phyloP scores from a whole-genome alignment of 2,797 vertebrate species.

The Catamblyrhynchus diadema region DNA sequence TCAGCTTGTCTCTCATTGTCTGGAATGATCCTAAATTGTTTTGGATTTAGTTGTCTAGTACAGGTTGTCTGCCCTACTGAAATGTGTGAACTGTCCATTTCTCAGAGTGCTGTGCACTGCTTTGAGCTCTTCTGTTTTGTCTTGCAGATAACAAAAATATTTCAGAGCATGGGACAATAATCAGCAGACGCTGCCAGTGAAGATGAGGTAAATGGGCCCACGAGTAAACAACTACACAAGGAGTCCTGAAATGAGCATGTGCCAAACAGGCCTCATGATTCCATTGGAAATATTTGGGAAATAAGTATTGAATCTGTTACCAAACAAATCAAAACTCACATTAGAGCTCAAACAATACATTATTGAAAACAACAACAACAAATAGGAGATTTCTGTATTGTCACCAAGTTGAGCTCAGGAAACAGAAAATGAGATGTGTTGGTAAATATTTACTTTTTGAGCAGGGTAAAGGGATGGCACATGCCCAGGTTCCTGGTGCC shows the following conservation, averaged over 20 bases:
- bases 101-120: neutral
- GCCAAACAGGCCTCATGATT: neutral
- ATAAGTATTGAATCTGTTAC: neutral
- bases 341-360: neutral
- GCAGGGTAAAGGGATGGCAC: neutral
- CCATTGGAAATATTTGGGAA: neutral
- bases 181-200: neutral
- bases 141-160: neutral
- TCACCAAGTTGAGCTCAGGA: neutral
- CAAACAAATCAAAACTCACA: neutral
- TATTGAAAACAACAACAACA: neutral
- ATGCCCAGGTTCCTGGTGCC: neutral
- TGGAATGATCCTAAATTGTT: neutral
- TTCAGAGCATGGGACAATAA: neutral
- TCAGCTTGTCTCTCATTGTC: neutral
- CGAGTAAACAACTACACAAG: neutral
- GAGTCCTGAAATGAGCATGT: neutral
- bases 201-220: neutral
- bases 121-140: slow-evolving; percentile 24
- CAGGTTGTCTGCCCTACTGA: neutral
- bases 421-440: neutral
- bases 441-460: neutral
- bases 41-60: neutral
- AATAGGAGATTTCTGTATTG: neutral
- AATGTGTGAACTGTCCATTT: neutral